A percentile compares a stretch with the other conserved stretches of the same genome.
These are phyloP conservation scores for Calycopis cecrops DNA, from an alignment of 1,140 invertebrate species.

Conservation along the genomic window DNA sequence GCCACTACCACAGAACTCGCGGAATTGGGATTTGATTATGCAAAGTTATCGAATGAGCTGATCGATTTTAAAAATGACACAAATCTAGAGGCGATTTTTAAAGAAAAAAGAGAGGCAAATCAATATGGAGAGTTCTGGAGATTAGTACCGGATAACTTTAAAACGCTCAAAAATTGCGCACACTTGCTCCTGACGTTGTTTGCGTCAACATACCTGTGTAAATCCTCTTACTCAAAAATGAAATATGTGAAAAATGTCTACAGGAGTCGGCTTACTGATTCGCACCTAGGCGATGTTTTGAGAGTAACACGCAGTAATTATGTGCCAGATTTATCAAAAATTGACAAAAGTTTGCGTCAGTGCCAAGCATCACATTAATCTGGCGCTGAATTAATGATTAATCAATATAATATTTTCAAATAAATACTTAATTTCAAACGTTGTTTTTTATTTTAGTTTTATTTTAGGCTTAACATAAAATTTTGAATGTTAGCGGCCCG, in stretches of 20 bases:
- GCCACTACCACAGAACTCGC: slow-evolving; percentile 20
- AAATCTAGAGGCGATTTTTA: not conserved
- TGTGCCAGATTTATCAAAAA: slow-evolving; percentile 23
- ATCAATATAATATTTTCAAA: no score
- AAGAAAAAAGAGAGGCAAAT: slow-evolving; percentile 1
- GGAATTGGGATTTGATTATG: slow-evolving; percentile 21
- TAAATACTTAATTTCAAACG: no score
- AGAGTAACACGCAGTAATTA: slow-evolving; percentile 21
- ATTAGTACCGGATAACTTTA: slow-evolving; percentile 20
- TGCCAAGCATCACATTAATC: slow-evolving; percentile 14
- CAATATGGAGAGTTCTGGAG: slow-evolving; percentile 18
- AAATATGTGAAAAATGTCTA: slow-evolving; percentile 25
- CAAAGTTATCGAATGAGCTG: slow-evolving; percentile 10
- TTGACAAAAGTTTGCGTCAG: slow-evolving; percentile 22
- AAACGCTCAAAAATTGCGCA: slow-evolving; percentile 16
- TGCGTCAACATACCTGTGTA: slow-evolving; percentile 23
- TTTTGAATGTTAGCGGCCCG: no score
- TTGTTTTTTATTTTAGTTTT: no score
- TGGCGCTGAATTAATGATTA: no score
- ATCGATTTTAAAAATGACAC: slow-evolving; percentile 9
- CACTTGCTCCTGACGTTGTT: slow-evolving; percentile 23
- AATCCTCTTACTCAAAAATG: slow-evolving; percentile 28
- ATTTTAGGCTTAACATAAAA: no score
- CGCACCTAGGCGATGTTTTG: slow-evolving; percentile 25
- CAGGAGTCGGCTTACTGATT: slow-evolving; percentile 24